phyloP scores from a whole-genome alignment of 2,888 invertebrate species.

The Xestia rhomboidea region DNA sequence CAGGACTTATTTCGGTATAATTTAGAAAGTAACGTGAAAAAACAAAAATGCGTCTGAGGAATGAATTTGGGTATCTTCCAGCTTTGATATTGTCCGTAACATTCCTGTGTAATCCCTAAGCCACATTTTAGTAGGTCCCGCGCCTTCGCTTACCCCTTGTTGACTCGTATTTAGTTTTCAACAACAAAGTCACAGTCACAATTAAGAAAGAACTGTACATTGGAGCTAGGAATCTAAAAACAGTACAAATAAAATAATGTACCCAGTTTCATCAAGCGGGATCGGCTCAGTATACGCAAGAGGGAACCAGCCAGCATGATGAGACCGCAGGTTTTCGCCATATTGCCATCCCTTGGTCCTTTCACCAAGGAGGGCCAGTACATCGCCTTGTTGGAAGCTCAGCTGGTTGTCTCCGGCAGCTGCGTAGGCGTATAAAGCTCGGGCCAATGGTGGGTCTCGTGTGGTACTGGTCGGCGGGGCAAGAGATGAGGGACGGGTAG shows the following conservation, averaged over 20 bases:
- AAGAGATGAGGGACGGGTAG: conserved; percentile 92
- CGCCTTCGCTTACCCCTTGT: background rate
- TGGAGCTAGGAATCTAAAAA: background rate
- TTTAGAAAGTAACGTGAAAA: background rate
- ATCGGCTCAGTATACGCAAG: conserved; percentile 97
- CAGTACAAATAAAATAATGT: conserved; percentile 70
- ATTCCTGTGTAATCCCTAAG: background rate
- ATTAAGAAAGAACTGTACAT: background rate
- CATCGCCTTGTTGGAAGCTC: conserved; percentile 97
- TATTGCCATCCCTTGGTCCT: conserved; percentile 99
- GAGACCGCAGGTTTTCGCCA: conserved; percentile 98
- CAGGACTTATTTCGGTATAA: background rate
- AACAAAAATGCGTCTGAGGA: background rate
- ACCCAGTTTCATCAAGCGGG: conserved; percentile 92
- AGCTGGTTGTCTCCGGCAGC: conserved; percentile 97
- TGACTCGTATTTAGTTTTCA: background rate
- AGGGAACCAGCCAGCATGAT: conserved; percentile 98
- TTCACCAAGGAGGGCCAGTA: conserved; percentile 96
- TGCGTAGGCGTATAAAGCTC: conserved; percentile 97
- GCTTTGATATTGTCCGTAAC: background rate
- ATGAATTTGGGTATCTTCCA: background rate
- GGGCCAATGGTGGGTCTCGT: conserved; percentile 94
- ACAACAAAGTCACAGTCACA: no score
- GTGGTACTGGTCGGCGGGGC: conserved; percentile 90
- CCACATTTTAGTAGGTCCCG: background rate